phyloP scores from a whole-genome alignment of 1,140 invertebrate species.

The Drosophila arizonae region DNA sequence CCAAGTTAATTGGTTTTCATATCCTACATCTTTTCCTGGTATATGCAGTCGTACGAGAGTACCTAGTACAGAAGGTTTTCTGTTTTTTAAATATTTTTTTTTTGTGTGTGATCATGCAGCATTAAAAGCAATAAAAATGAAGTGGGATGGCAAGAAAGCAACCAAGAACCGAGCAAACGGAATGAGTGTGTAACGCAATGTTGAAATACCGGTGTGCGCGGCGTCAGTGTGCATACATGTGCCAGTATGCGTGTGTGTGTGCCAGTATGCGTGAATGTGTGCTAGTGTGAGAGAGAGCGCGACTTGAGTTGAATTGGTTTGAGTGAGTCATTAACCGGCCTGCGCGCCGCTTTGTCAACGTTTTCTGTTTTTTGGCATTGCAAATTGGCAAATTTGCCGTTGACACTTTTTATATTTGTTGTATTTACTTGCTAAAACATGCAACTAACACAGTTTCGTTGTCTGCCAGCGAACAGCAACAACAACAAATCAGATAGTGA shows the following conservation, averaged over 20 bases:
- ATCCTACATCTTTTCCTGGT: slow-evolving; percentile 6
- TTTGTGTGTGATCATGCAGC: slow-evolving; percentile 34
- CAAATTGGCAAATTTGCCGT: slow-evolving; percentile 33
- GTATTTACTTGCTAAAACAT: slow-evolving; percentile 36
- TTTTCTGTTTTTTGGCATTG: slow-evolving; percentile 37
- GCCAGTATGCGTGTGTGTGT: background rate
- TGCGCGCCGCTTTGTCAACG: slow-evolving; percentile 31
- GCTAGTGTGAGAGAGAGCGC: slow-evolving; percentile 18
- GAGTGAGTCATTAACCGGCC: slow-evolving; percentile 78
- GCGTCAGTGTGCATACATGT: slow-evolving; percentile 28
- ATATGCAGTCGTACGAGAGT: background rate
- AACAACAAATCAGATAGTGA: slow-evolving; percentile 4
- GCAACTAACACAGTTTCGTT: slow-evolving; percentile 26
- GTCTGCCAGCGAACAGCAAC: slow-evolving; percentile 8
- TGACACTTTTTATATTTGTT: slow-evolving; percentile 17
- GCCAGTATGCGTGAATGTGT: background rate
- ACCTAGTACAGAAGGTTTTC: background rate
- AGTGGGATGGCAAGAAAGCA: slow-evolving; percentile 40
- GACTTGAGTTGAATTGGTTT: slow-evolving; percentile 51
- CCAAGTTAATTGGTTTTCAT: slow-evolving; percentile 35
- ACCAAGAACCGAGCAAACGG: slow-evolving; percentile 26
- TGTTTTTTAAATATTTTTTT: background rate
- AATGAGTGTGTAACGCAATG: slow-evolving; percentile 58
- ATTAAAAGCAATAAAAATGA: slow-evolving; percentile 37
- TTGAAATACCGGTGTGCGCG: slow-evolving; percentile 68